Conservation (phyloP, 2,888 invertebrate species). For the Scaptomyza caliginosa region DNA sequence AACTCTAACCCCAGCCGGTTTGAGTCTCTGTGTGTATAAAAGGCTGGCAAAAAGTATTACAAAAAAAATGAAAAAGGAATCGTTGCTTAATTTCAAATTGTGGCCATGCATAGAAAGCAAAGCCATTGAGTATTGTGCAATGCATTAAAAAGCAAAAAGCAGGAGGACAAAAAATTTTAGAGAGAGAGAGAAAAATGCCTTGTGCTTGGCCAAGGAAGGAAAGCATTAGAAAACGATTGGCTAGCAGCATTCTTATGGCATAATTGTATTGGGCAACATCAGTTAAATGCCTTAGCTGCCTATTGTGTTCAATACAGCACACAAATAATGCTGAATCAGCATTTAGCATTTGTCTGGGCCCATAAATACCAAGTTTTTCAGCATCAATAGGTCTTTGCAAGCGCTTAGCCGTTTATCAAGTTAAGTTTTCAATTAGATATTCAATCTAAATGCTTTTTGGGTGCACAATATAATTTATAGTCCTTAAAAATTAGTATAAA, state of each 20-base stretch:
- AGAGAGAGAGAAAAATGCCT: conserved; percentile 2
- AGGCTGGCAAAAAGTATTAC: conserved; percentile 4
- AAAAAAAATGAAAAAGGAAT: conserved; percentile 28
- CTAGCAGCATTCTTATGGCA: conserved; percentile 28
- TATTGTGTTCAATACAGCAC: conserved; percentile 7
- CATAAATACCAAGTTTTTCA: conserved; percentile 32
- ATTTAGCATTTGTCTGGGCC: conserved; percentile 35
- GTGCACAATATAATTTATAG: neutral
- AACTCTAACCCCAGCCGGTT: conserved; percentile 2
- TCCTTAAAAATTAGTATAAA: neutral
- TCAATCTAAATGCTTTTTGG: conserved; percentile 1
- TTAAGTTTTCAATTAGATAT: conserved; percentile 3
- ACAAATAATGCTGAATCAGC: conserved; percentile 48
- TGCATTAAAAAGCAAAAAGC: conserved; percentile 30
- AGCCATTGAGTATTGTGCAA: conserved; percentile 39
- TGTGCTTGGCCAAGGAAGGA: neutral
- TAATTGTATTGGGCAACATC: conserved; percentile 56
- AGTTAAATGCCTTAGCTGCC: conserved; percentile 35
- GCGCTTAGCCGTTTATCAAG: conserved; percentile 16
- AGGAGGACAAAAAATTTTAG: neutral
- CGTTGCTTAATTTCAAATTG: conserved; percentile 58
- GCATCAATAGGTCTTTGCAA: conserved; percentile 3
- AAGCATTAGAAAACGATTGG: conserved; percentile 56
- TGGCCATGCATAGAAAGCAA: conserved; percentile 46
- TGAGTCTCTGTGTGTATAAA: neutral